phyloP scores from a whole-genome alignment of 1,140 invertebrate species.

The Rhyzopertha dominica region DNA sequence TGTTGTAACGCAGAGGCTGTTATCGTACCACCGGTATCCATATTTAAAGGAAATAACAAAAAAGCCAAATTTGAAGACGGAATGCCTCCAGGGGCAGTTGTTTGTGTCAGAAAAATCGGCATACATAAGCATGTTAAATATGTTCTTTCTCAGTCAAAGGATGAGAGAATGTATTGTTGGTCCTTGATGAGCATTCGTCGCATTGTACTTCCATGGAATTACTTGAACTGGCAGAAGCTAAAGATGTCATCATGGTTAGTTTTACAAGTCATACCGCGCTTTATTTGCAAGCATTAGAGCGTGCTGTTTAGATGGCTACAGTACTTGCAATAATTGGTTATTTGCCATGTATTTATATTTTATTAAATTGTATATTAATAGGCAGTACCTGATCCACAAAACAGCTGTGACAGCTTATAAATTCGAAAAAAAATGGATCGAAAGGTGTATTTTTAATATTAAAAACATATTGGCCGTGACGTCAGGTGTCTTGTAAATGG shows the following conservation, averaged over 20 bases:
- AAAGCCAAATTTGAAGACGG: conserved; percentile 37
- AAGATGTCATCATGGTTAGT: conserved; percentile 28
- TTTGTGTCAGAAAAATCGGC: conserved; percentile 38
- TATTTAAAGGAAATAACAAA: conserved; percentile 38
- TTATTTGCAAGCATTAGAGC: no score
- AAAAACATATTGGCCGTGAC: no score
- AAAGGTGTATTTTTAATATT: no score
- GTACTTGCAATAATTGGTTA: no score
- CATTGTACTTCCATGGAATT: conserved; percentile 19
- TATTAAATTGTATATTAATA: no score
- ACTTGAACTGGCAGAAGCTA: conserved; percentile 26
- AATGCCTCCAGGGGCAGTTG: conserved; percentile 30
- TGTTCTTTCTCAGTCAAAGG: conserved; percentile 12
- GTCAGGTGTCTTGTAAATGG: no score
- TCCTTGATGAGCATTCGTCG: conserved; percentile 20
- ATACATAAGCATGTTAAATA: conserved; percentile 32
- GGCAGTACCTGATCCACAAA: no score
- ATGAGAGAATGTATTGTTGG: conserved; percentile 14
- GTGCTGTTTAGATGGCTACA: no score
- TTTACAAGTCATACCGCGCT: conserved; percentile 33
- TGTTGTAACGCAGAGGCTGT: conserved; percentile 30
- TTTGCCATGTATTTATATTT: no score
- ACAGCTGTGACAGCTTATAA: no score
- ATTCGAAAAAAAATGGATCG: no score
- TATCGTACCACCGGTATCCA: conserved; percentile 32